Evolutionary conservation across 2,113 vertebrate genomes (phyloP), one percentile per base, ranked within the genome.

Genomic region (Salminus brasiliensis): DNA sequence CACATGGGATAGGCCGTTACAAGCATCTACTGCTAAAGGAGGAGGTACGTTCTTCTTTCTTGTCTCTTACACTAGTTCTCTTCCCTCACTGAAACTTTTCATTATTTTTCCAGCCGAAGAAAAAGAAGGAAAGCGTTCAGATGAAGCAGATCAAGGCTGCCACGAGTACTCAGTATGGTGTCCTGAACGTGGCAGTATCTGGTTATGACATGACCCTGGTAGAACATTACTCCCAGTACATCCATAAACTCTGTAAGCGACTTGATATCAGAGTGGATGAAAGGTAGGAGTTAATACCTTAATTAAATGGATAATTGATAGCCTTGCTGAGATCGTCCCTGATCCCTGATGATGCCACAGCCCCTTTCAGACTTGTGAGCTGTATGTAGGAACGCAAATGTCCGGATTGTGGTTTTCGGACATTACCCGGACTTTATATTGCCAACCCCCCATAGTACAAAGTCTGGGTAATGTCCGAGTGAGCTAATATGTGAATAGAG

Each of bases 151-250:
- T 97, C 34, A 80, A 88, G 7, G 0, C 68, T 1, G 92, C 91
- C 0, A 95, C 95, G 0, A 88, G 93, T 6, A 74, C 90, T 0
- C 88, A 91, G 36, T 96, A 96, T 18, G 95, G 96, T 1, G 82
- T 92, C n/a, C 32, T 98, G 83, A 98, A 96, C 43, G 87, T 99
- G 60, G 90, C 85, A 0, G 84, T 98, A 80, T 96, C 92, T 0
- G 95, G 95, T n/a, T 91, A 95, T 0, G 95, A 99, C 86, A 94
- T 98, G 95, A 93, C 92, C 1, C 32, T 94, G 0, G 94, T 96
- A 86, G 97, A 98, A 80, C 93, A 93, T 49, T 99, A 94, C 77
- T 84, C 94, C 2, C 92, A 94, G 72, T 95, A 96, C 7, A 83
- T 97, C 68, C 97, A 98, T 63, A 94, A 92, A 12, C 89, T 98